These are phyloP conservation scores for Oreotrochilus melanogaster DNA, from an alignment of 2,113 vertebrate genomes.

Conservation along the genomic window DNA sequence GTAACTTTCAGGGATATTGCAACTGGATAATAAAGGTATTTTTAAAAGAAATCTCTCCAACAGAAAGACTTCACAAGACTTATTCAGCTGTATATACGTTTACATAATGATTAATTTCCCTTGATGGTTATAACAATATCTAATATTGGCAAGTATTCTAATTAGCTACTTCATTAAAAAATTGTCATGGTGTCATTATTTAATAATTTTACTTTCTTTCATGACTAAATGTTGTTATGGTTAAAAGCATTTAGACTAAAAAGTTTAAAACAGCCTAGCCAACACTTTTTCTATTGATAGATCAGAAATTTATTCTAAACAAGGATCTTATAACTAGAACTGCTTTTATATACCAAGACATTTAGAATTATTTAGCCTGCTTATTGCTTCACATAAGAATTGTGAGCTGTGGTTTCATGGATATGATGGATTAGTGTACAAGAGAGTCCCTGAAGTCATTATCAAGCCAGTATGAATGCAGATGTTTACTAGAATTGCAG, in stretches of 20 bases:
- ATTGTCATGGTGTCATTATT: neutral
- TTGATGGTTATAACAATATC: neutral
- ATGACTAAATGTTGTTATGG: neutral
- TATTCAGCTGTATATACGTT: neutral
- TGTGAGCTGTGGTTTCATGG: neutral
- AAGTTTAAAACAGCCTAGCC: neutral
- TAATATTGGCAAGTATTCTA: neutral
- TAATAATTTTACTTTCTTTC: neutral
- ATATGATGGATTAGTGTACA: neutral
- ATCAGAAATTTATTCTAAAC: neutral
- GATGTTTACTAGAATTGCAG: neutral
- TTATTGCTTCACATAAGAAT: neutral
- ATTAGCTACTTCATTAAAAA: neutral
- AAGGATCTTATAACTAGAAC: neutral
- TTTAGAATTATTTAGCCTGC: neutral
- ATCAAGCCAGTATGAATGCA: neutral
- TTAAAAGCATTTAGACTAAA: neutral
- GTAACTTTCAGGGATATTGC: neutral
- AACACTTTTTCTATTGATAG: neutral
- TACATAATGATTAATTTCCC: neutral
- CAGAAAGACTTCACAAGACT: neutral
- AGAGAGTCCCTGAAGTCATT: neutral
- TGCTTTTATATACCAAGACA: neutral
- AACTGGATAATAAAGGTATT: neutral
- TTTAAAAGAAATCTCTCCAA: neutral